phyloP scores from a whole-genome alignment of 37 sponge, comb jelly and placozoan species.

The Sycon ciliatum region DNA sequence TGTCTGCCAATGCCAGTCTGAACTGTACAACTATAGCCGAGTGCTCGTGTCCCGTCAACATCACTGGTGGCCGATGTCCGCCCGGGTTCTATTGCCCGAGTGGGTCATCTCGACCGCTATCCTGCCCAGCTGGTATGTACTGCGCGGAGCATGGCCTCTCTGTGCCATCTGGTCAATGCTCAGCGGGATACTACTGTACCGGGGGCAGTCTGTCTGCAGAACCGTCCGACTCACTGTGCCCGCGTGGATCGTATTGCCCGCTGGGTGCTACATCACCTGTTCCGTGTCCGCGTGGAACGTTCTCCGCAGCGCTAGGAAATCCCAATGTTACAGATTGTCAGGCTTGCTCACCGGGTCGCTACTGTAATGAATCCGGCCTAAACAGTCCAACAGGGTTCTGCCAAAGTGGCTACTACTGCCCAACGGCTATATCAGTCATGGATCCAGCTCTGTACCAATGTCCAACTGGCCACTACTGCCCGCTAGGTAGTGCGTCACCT shows the following conservation, averaged over 20 bases:
- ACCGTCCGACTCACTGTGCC: neutral
- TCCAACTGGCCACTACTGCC: slow-evolving; percentile 35
- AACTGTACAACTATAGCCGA: neutral
- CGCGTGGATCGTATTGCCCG: neutral
- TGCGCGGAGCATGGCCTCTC: neutral
- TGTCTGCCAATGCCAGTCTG: no score
- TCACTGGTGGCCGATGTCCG: neutral
- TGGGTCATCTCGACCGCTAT: neutral
- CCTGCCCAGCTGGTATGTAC: neutral
- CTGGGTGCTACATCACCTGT: neutral
- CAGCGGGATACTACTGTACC: neutral
- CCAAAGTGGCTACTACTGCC: neutral
- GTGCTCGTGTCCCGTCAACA: neutral
- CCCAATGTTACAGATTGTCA: neutral
- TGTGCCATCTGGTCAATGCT: neutral
- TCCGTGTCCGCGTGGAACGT: neutral
- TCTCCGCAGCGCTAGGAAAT: neutral
- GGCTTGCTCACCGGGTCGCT: neutral
- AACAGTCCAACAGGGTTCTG: neutral
- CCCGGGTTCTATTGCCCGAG: neutral
- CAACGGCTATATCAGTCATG: no score
- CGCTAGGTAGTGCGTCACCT: slow-evolving; percentile 1
- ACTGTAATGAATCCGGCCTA: neutral
- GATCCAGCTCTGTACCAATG: no score
- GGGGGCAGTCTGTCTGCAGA: neutral